These are phyloP conservation scores for Loxodonta africana DNA, from an alignment of 2,113 vertebrate species.

Conservation along the genomic window DNA sequence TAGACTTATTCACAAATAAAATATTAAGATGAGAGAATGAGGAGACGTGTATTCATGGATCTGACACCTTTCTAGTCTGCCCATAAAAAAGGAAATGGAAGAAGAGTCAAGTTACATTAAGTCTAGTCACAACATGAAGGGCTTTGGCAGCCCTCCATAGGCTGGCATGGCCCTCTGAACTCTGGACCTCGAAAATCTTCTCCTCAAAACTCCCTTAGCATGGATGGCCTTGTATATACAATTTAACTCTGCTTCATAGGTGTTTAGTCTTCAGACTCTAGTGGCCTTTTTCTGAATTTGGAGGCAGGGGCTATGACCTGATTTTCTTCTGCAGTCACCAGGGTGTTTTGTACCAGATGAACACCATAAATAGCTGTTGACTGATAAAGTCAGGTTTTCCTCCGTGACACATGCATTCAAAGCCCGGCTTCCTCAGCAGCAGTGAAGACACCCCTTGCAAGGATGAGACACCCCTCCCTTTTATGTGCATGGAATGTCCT, in stretches of 20 bases:
- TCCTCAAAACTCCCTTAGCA: neutral
- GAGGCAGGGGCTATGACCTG: neutral
- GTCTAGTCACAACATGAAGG: neutral
- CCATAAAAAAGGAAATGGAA: neutral
- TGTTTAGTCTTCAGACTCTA: neutral
- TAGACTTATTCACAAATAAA: conserved; percentile 9
- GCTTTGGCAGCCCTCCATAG: neutral
- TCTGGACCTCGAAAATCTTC: neutral
- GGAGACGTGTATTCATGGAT: neutral
- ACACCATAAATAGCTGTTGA: neutral
- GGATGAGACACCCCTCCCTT: neutral
- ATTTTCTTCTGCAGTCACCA: neutral
- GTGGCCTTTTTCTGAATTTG: conserved; percentile 5
- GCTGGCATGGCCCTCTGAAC: neutral
- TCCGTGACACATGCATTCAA: neutral
- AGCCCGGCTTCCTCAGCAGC: neutral
- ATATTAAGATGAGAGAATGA: neutral
- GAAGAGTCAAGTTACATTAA: neutral
- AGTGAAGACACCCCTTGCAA: neutral
- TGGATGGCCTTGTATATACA: neutral
- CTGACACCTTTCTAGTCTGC: neutral
- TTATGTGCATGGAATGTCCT: neutral
- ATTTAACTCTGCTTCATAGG: neutral
- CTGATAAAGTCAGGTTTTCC: neutral
- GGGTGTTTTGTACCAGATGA: neutral